Conservation (phyloP, 2,888 invertebrate genomes). For the Eugnorisma glareosa region DNA sequence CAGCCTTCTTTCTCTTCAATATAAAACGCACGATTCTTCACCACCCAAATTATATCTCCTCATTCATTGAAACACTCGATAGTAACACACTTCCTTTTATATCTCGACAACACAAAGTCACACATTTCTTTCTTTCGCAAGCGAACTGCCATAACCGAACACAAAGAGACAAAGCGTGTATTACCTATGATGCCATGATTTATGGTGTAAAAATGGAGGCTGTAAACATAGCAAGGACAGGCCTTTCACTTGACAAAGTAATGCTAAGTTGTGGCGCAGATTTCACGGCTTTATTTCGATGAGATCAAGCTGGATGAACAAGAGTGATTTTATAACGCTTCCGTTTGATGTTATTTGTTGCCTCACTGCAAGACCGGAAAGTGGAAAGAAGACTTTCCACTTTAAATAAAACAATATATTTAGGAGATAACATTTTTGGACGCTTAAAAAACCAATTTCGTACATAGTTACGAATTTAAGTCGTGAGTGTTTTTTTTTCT, state of each 20-base stretch:
- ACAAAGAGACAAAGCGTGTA: slow-evolving; percentile 47
- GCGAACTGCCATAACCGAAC: neutral
- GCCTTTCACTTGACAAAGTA: slow-evolving; percentile 63
- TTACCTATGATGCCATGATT: slow-evolving; percentile 47
- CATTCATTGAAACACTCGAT: neutral
- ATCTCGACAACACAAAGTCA: neutral
- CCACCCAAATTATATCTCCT: neutral
- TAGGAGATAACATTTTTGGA: neutral
- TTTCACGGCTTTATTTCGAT: neutral
- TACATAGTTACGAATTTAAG: neutral
- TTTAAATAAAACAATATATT: too few species aligned
- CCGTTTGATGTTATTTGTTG: neutral
- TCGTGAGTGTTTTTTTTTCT: neutral
- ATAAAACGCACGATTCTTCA: slow-evolving; percentile 15
- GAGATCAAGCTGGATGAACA: neutral
- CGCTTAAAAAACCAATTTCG: neutral
- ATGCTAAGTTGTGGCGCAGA: slow-evolving; percentile 45
- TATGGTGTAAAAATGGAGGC: slow-evolving; percentile 59
- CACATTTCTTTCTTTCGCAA: slow-evolving; percentile 32
- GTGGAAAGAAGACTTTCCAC: too few species aligned
- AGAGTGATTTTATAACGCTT: neutral
- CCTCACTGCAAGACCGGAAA: too few species aligned
- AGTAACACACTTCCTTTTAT: neutral
- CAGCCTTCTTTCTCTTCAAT: neutral
- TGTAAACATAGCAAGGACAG: slow-evolving; percentile 60